Evolutionary conservation across 2,113 vertebrate species (phyloP), one percentile per base, ranked within the genome.

Genomic region (Aspidoscelis tigris): DNA sequence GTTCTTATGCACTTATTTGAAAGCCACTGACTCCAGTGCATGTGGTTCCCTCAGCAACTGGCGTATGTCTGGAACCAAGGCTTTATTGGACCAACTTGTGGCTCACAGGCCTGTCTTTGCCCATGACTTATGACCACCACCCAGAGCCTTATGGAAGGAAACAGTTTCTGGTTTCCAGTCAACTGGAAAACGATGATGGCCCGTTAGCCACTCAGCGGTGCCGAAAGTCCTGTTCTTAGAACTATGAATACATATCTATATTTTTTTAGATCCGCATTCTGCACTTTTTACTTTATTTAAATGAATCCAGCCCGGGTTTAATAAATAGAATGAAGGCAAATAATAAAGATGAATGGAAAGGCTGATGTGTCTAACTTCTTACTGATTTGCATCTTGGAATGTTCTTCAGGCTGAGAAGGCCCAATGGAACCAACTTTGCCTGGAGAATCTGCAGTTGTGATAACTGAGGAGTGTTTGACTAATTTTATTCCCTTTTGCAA

Each of bases 251-350:
- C 33, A 73, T 79, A 84, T 79, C 39, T 82, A 58, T 82, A 79
- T 84, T 73, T 85, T 85, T 85, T 79, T 85, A 79, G 69, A 74
- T 70, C 53, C 26, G 3, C 70, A 79, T 74, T 80, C 69, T 80
- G 83, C 83, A 85, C 83, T 85, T 85, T 84, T 85, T 85, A 72
- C 73, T 84, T 84, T 79, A 85, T 80, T 85, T 85, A 85, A 80
- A 66, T 64, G 21, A 79, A 72, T 66, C 43, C 21, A 74, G 24
- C n/a, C 58, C 77, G 5, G 43, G 33, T 74, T 85, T 74, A 47
- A 79, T 84, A 72, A 20, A 53, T 18, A 39, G 1, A 55, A 76
- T 24, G 47, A 72, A 21, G 79, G 7, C 65, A 53, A 80, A 80
- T 79, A 74, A 84, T 85, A 85, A 78, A 66, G 20, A 39, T 84